These are phyloP conservation scores for Caenorhabditis angaria DNA, from an alignment of 2,888 invertebrate genomes.

Conservation along the genomic window DNA sequence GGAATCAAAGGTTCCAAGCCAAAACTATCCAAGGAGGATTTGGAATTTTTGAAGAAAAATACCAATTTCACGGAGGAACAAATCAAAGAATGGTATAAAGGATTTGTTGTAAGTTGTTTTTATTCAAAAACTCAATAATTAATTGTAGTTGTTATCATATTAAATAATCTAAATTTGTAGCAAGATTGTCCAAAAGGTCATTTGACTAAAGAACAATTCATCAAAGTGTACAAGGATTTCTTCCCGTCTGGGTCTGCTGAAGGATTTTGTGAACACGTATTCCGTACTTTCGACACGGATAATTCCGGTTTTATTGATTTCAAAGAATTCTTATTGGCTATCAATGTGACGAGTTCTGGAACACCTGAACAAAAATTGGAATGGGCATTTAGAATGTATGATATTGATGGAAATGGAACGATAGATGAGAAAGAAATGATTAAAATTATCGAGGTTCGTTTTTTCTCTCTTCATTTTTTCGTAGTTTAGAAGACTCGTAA, in stretches of 20 bases:
- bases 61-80: constrained; percentile 98
- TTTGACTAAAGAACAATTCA: constrained; percentile 73
- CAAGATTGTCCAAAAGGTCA: constrained; percentile 73
- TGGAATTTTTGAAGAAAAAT: constrained; percentile 97
- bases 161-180: constrained; percentile 55
- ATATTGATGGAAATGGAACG: constrained; percentile 95
- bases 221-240: constrained; percentile 73
- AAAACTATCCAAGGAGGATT: constrained; percentile 81
- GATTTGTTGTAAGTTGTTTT: constrained; percentile 87
- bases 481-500: background rate
- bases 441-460: constrained; percentile 91
- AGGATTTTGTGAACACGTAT: constrained; percentile 73
- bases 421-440: constrained; percentile 99
- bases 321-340: constrained; percentile 92
- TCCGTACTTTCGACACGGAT: constrained; percentile 80
- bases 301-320: constrained; percentile 87
- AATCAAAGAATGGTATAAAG: constrained; percentile 99
- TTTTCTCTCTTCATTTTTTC: background rate
- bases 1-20: constrained; percentile 72
- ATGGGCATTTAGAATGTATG: constrained; percentile 99
- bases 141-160: constrained; percentile 5
- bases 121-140: background rate
- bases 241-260: constrained; percentile 73
- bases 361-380: constrained; percentile 97
- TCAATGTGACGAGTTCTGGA: constrained; percentile 95